Base-by-base conservation (phyloP, 2,797 vertebrate species). In the Euthynnus affinis region DNA sequence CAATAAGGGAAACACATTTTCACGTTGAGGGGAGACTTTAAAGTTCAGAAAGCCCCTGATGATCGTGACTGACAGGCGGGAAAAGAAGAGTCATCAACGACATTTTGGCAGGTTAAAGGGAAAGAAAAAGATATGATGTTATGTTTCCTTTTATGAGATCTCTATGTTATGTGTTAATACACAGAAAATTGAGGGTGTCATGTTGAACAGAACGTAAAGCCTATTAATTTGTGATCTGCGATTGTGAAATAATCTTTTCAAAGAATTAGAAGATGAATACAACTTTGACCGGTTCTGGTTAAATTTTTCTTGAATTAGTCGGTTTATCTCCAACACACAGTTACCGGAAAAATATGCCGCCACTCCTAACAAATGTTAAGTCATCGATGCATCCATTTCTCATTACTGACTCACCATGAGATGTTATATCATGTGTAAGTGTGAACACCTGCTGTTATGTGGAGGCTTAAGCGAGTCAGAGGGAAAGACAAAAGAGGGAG, bases 321-420 rank as follows among this genome's bases (percentile, higher is more conserved):
- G 59, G 29, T 8, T 62, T n/a, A 3, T 15, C 49, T 22, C 1
- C 1, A 27, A 76, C 52, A 71, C 64, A 66, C 59, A 44, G 29
- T 52, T 51, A 56, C 29, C 52, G 34, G 63, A 77, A 71, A 77
- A 76, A 60, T 49, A 61, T 9, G 15, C 46, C 12, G 14, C 81
- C 86, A 80, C 87, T 42, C 87, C 87, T 80, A 37, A 79, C 34
- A 22, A 71, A 29, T 4, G 23, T 17, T 29, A 61, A 84, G 49
- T 76, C 78, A 83, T 65, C 17, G 14, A 83, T n/a, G 70, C 76
- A 64, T 73, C 74, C 67, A 70, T 82, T 63, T 78, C 52, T 83
- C 78, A 81, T 75, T 29, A 81, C 67, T 88, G 89, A 93, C 69
- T 91, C 88, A 88, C 71, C 1, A 23, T 42, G 75, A 82, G 76